Base-by-base conservation (phyloP, 2,113 vertebrate genomes). In the Xiphias gladius region DNA sequence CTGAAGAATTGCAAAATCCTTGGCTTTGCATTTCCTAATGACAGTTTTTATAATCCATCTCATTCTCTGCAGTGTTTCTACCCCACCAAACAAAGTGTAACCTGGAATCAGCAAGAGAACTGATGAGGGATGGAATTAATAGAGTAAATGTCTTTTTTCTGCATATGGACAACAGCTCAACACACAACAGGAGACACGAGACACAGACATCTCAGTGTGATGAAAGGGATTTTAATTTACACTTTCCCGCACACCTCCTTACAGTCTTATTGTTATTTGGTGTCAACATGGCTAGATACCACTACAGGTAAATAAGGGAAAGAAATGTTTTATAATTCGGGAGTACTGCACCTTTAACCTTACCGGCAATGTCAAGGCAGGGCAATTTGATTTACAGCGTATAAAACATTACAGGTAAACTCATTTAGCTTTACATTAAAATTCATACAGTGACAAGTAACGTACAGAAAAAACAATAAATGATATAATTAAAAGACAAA, bases 81-180 rank as follows among this genome's bases (percentile, higher is more conserved):
- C 16, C n/a, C 50, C 8, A 7, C 14, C 37, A 69, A 63, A 22
- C 39, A 59, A 50, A 58, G 37, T 69, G 74, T 64, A 55, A 50
- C 73, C 74, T 66, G 71, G 57, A 88, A 76, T 82, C 71, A 87
- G 62, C 30, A 57, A 37, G 67, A 35, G 13, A 80, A 19, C n/a
- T 5, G 55, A 71, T 71, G 82, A 76, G 66, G 58, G 43, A 30
- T 54, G 67, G 41, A 77, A 92, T 86, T 85, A 86, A 77, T 24
- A 26, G 80, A 84, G 50, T 78, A 82, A 92, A 90, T 76, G 78
- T 50, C 77, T 66, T 57, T 76, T 77, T 67, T 39, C 80, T 63
- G 48, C 35, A 41, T 52, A 57, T 73, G 22, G 65, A 57, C 32
- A 61, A 54, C 57, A 57, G 43, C 52, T 30, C 28, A 70, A 61